These are phyloP conservation scores for Anguilla obscura DNA, from an alignment of 2,797 vertebrate genomes.

Conservation along the genomic window DNA sequence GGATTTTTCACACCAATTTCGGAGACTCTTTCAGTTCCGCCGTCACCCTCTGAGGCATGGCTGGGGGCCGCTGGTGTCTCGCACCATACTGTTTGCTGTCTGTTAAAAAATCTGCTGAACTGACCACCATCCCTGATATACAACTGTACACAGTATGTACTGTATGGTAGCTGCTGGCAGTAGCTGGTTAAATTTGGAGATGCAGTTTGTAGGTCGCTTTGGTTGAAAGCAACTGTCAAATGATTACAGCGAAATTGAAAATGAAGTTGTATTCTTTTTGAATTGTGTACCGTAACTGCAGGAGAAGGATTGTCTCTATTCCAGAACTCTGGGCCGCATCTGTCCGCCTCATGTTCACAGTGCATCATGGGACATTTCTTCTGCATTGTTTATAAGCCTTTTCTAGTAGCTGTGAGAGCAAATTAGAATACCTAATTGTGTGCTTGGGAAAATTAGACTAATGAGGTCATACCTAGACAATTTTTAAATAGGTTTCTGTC, in stretches of 20 bases:
- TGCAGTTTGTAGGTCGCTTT: too few species aligned
- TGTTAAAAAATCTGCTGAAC: constrained; percentile 46
- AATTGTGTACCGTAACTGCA: not conserved
- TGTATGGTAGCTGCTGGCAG: not conserved
- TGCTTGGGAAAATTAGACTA: constrained; percentile 60
- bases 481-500: constrained; percentile 18
- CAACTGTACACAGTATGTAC: not conserved
- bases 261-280: not conserved
- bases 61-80: constrained; percentile 59
- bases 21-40: not conserved
- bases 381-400: constrained; percentile 63
- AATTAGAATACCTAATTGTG: constrained; percentile 58
- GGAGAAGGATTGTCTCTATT: constrained; percentile 46
- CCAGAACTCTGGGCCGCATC: constrained; percentile 64
- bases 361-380: constrained; percentile 64
- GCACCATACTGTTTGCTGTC: constrained; percentile 38
- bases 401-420: constrained; percentile 67
- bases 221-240: too few species aligned
- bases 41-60: too few species aligned
- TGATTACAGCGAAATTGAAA: too few species aligned
- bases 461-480: constrained; percentile 63
- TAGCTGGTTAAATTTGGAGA: not conserved
- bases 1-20: not conserved
- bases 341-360: constrained; percentile 60
- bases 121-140: constrained; percentile 23